Conservation (phyloP, 1,140 invertebrate species). For the Leucophenga varia region DNA sequence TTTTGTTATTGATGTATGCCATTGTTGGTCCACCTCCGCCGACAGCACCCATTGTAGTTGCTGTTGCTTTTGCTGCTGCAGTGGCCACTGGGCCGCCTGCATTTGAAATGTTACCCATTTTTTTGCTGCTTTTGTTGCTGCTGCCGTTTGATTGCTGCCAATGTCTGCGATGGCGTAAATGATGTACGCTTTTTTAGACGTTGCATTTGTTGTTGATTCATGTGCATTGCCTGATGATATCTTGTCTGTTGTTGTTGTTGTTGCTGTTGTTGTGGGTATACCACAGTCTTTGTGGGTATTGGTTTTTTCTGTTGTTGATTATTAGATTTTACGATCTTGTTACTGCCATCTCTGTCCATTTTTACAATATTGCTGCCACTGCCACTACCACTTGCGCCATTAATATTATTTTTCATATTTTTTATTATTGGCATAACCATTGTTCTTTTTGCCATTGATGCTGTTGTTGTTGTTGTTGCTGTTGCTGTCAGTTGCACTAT, state of each 20-base stretch:
- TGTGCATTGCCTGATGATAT: slow-evolving; percentile 7
- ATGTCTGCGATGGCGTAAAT: slow-evolving; percentile 51
- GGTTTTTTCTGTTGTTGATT: slow-evolving; percentile 27
- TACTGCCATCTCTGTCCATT: slow-evolving; percentile 14
- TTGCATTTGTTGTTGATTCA: slow-evolving; percentile 46
- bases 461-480: slow-evolving; percentile 13
- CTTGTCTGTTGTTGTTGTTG: slow-evolving; percentile 7
- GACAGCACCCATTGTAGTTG: slow-evolving; percentile 13
- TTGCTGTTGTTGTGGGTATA: slow-evolving; percentile 9
- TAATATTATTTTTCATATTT: slow-evolving; percentile 34
- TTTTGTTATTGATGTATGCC: slow-evolving; percentile 42
- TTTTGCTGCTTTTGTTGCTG: slow-evolving; percentile 29
- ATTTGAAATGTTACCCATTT: slow-evolving; percentile 2
- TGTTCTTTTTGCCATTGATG: slow-evolving; percentile 13
- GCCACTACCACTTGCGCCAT: too few species aligned
- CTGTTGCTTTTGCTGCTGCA: slow-evolving; percentile 12
- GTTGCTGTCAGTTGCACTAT: slow-evolving; percentile 6
- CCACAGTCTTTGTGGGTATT: slow-evolving; percentile 1
- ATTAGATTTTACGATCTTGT: slow-evolving; percentile 44
- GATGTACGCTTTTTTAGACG: slow-evolving; percentile 51
- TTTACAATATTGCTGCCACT: slow-evolving; percentile 16
- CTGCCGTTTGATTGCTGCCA: slow-evolving; percentile 44
- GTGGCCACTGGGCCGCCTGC: slow-evolving; percentile 12
- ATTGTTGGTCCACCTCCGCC: slow-evolving; percentile 2
- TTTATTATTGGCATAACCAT: slow-evolving; percentile 19